Percentiles rank a stretch among this genome's conserved stretches.
These are phyloP conservation scores for Rhingia rostrata DNA, from an alignment of 2,888 invertebrate species.

Conservation along the genomic window DNA sequence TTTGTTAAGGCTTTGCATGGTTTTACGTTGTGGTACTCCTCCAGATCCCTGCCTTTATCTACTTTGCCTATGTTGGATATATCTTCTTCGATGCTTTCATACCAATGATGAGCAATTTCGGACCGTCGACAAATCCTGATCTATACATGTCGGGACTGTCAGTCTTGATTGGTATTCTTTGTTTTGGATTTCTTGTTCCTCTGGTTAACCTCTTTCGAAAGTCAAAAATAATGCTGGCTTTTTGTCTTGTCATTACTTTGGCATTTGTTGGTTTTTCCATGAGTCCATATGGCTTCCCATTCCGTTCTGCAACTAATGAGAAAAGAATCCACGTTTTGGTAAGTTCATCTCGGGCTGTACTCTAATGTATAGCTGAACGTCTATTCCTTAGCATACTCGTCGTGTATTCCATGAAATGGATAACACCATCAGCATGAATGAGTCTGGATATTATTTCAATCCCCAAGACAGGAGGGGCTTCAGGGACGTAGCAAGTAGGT, in stretches of 20 bases:
- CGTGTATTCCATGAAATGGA: slow-evolving; percentile 82
- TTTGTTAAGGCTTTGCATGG: slow-evolving; percentile 73
- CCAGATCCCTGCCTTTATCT: slow-evolving; percentile 82
- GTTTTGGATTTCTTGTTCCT: slow-evolving; percentile 81
- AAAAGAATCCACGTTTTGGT: slow-evolving; percentile 84
- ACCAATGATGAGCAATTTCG: slow-evolving; percentile 85
- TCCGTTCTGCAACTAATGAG: slow-evolving; percentile 83
- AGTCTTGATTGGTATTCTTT: slow-evolving; percentile 77
- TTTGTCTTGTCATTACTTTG: slow-evolving; percentile 65
- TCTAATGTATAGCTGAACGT: neutral
- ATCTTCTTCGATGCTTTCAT: slow-evolving; percentile 84
- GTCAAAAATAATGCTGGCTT: slow-evolving; percentile 77
- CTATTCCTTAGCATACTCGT: slow-evolving; percentile 82
- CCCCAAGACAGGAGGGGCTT: slow-evolving; percentile 82
- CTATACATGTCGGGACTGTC: slow-evolving; percentile 83
- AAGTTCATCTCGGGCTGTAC: slow-evolving; percentile 65
- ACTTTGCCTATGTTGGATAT: slow-evolving; percentile 83
- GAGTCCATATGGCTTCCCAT: slow-evolving; percentile 85
- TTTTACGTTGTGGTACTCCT: slow-evolving; percentile 79
- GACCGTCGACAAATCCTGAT: slow-evolving; percentile 84
- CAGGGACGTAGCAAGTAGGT: slow-evolving; percentile 75
- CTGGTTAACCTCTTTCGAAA: slow-evolving; percentile 80
- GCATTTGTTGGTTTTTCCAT: slow-evolving; percentile 80
- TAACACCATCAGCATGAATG: slow-evolving; percentile 79
- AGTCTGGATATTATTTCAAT: slow-evolving; percentile 83